These are phyloP conservation scores for Strigops habroptila DNA, from an alignment of 2,113 vertebrate species.

Conservation along the genomic window DNA sequence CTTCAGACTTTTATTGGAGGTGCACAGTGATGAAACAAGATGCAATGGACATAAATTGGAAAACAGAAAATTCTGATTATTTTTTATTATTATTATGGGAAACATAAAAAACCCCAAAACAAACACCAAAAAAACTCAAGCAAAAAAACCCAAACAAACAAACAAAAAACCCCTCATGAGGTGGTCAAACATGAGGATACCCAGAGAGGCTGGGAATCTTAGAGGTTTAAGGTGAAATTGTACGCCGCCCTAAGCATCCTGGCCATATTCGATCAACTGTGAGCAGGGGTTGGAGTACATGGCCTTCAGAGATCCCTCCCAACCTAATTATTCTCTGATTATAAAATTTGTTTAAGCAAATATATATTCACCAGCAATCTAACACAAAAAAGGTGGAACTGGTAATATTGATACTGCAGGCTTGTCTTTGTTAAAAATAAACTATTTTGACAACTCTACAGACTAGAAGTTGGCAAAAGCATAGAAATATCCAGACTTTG, in stretches of 20 bases:
- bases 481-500: neutral
- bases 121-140: neutral
- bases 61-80: neutral
- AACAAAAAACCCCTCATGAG: neutral
- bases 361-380: neutral
- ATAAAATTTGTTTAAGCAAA: neutral
- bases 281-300: neutral
- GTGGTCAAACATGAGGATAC: neutral
- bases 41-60: neutral
- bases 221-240: neutral
- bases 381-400: neutral
- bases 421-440: neutral
- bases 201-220: neutral
- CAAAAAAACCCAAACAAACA: rapidly evolving
- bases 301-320: neutral
- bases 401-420: neutral
- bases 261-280: neutral
- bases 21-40: neutral
- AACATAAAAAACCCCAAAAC: neutral
- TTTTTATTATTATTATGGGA: neutral
- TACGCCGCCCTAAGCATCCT: neutral
- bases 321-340: neutral
- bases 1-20: neutral
- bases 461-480: neutral
- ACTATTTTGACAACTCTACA: neutral